Evolutionary conservation across 1,140 invertebrate genomes (phyloP), one percentile per base, ranked within the genome.

Genomic region (Venturia canescens): DNA sequence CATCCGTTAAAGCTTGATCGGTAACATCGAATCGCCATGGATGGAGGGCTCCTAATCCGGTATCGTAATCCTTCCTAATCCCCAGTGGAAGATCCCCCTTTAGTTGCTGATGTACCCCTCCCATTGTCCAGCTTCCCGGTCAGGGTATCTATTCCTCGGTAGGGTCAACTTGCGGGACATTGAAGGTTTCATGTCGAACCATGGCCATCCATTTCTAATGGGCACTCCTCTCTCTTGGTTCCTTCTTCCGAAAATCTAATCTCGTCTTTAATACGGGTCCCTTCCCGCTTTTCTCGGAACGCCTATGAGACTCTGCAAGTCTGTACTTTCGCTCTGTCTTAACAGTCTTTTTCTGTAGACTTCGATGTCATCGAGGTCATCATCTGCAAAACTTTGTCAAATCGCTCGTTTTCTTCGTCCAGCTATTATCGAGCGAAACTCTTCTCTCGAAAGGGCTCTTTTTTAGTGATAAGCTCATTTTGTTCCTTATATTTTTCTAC

Each of bases 151-250:
- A 26, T 63, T 60, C n/a, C 53, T 34, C 15, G 26, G 34, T 48
- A n/a, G 66, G 60, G 26, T 6, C 11, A 79, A 81, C 83, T 13
- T 34, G 70, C 38, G 13, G 38, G 11, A 44, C 38, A 44, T 6
- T 44, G 3, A 44, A 9, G 26, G 84, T 84, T 85, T 87, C 85
- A 83, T 81, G 83, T 80, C 83, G 84, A 86, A 86, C 82, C 78
- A 31, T 9, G 79, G 80, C 85, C 86, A 89, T 89, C 86, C 86
- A 89, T 90, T 90, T 87, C 86, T 88, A 89, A 87, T 89, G 85
- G 26, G n/a, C 57, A 85, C 80, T 78, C 80, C 60, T 38, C 67
- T 23, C 76, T 78, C 44, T 16, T n/a, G n/a, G 29, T 69, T 81
- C 60, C 23, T 77, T 27, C 48, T 63, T 29, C 26, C 2, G 31